Evolutionary conservation across 2,888 invertebrate species (phyloP), one percentile per base, ranked within the genome.

Genomic region (Taphrorychus bicolor): DNA sequence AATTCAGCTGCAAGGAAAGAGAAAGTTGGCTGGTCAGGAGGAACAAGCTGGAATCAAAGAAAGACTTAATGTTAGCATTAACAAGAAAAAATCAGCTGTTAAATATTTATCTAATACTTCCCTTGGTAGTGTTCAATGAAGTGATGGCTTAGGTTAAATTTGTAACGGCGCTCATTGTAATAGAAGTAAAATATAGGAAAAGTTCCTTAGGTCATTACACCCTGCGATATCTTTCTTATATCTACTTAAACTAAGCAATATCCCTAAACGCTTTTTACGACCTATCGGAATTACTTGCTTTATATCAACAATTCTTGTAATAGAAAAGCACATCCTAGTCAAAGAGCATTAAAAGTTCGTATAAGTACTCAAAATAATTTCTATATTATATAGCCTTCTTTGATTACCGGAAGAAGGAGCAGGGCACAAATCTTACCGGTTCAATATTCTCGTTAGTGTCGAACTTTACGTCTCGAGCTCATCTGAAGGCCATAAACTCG

Each of bases 1-100:
- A 23, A 69, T 71, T 45, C 66, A 69, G 48, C 48, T 71, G 16
- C 41, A 63, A 60, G 71, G 71, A 0, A 69, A 67, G 49, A 21
- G 69, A 18, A 69, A 67, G 40, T 40, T 69, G 41, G 66, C 62
- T 14, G 69, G 69, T 3, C 67, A 67, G 14, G 70, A 70, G 0
- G 61, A 69, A 17, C 3, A 1, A 18, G 40, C 1, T 3, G 9
- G n/a, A n/a, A 24, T 3, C 1, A 45, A n/a, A 17, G 59, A 63
- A 9, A 69, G 61, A 49, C 32, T 58, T 5, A 71, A 53, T 40
- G 66, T 71, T 4, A 66, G 64, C 53, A 32, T 58, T 17, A 5
- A 11, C 5, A 71, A 70, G 57, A 70, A 70, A 45, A 71, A 68
- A 24, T 53, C 65, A 0, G 65, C 70, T 7, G 57, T 70, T 16